phyloP scores from a whole-genome alignment of 2,888 invertebrate species.

The Leucozona laternaria region DNA sequence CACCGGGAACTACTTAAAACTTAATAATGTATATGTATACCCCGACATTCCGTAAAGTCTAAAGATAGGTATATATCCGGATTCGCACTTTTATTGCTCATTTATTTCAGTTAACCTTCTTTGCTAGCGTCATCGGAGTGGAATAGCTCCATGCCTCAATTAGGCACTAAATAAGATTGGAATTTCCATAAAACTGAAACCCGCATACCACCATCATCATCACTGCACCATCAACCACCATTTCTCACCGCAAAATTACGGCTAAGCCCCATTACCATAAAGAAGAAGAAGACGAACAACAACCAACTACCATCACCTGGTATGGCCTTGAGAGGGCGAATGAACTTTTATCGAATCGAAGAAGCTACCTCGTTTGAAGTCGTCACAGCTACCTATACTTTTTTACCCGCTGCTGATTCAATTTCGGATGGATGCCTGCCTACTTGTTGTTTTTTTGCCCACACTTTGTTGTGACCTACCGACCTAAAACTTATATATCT shows the following conservation, averaged over 20 bases:
- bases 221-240: conserved; percentile 11
- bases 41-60: conserved; percentile 24
- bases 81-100: conserved; percentile 50
- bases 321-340: conserved; percentile 31
- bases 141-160: conserved; percentile 62
- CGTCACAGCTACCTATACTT: background rate
- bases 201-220: conserved; percentile 33
- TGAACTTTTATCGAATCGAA: background rate
- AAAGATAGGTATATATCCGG: conserved; percentile 31
- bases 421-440: background rate
- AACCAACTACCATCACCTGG: background rate
- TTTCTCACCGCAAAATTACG: conserved; percentile 43
- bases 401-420: conserved; percentile 28
- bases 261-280: conserved; percentile 18
- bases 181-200: conserved; percentile 56
- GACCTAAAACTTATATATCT: conserved; percentile 48
- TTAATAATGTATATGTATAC: conserved; percentile 11
- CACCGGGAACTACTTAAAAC: conserved; percentile 23
- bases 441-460: background rate
- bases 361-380: background rate
- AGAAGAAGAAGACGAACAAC: too few relatives aligned
- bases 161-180: conserved; percentile 60
- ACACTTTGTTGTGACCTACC: conserved; percentile 52
- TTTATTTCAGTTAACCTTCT: conserved; percentile 50
- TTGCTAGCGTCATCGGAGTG: conserved; percentile 18